Base-by-base conservation (phyloP, 1,140 invertebrate genomes). In the Heliothis subflexa region DNA sequence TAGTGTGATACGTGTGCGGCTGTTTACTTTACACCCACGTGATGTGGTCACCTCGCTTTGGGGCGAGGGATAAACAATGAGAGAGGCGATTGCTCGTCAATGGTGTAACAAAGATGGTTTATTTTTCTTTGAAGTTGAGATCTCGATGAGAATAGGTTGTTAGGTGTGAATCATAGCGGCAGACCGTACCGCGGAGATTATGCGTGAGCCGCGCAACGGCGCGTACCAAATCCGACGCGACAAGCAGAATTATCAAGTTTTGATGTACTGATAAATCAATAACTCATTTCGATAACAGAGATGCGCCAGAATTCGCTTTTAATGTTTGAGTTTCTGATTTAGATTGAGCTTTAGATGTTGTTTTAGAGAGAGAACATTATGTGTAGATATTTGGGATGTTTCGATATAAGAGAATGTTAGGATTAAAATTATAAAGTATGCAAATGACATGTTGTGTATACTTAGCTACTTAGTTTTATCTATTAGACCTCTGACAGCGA, bases 1-100 rank as follows among this genome's bases (percentile, higher is more conserved):
- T 88, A 89, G 89, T 90, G 88, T 91, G 90, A 93, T 93, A 86
- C 83, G 89, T 88, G 89, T 88, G 90, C 91, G 91, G 92, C 87
- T 94, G 92, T 94, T 94, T 90, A 91, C 87, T 94, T 89, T 89
- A 91, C 91, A 83, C 93, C 92, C 92, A 94, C 91, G 89, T 85
- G 88, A 89, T 85, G 91, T 87, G 92, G 91, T 94, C 91, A 89
- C 88, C 88, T 86, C 87, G 86, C 89, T 89, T 89, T 89, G 86
- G 85, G 87, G 77, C 87, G 86, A 87, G 86, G 84, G 84, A 93
- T 91, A 94, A 93, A 94, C 91, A 94, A 94, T 94, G 86, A 91
- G 87, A 87, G 91, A 91, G 89, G 85, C 91, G 91, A 94, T 94
- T 93, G 89, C 91, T 87, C 88, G 85, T 86, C 86, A 87, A 84